Conservation (phyloP, 2,888 invertebrate genomes). For the Escarpia spicata region DNA sequence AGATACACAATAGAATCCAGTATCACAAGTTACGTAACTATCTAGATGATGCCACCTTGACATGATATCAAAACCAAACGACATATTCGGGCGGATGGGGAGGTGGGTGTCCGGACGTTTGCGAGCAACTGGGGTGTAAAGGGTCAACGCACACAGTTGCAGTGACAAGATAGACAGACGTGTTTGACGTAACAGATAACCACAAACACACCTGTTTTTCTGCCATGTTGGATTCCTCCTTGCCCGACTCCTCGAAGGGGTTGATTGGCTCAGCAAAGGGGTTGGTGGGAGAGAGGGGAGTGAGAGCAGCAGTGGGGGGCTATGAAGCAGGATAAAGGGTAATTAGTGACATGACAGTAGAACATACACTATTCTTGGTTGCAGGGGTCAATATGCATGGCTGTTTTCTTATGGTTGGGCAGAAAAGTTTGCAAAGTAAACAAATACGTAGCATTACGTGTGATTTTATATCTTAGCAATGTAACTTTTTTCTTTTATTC, state of each 20-base stretch:
- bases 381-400: background rate
- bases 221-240: constrained; percentile 29
- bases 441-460: too few species aligned
- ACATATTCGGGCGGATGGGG: too few species aligned
- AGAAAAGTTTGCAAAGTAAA: too few species aligned
- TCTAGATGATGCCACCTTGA: too few species aligned
- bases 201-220: constrained; percentile 34
- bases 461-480: too few species aligned
- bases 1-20: too few species aligned
- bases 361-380: background rate
- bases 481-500: too few species aligned
- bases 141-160: background rate
- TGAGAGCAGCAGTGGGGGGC: constrained; percentile 21
- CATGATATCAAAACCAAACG: too few species aligned
- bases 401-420: too few species aligned
- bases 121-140: too few species aligned
- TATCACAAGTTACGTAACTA: too few species aligned
- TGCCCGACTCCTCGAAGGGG: constrained; percentile 59
- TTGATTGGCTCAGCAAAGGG: constrained; percentile 57
- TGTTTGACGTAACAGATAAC: background rate
- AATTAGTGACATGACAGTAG: background rate
- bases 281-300: constrained; percentile 44
- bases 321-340: background rate
- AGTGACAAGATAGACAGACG: background rate
- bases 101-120: too few species aligned